Evolutionary conservation across 1,140 invertebrate species (phyloP), one percentile per base, ranked within the genome.

Genomic region (Drosophila neocordata): DNA sequence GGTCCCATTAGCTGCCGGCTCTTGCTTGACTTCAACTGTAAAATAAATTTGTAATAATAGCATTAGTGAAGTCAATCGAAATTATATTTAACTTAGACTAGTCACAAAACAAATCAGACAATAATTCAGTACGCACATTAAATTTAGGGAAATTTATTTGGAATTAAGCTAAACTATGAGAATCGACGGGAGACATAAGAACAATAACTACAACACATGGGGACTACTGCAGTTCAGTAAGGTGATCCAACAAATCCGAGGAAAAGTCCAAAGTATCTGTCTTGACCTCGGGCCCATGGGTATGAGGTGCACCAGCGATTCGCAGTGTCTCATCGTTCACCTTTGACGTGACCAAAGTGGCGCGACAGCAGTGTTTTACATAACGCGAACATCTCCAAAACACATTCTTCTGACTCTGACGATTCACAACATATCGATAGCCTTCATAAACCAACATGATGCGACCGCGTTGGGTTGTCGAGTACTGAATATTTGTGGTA

Each of bases 301-400:
- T 90, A 66, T 92, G 91, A 9, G 90, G 90, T 3, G 84, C 48
- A 12, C 90, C 91, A 7, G 91, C 69, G 1, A 90, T 79, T 0
- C 90, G 77, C 7, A 92, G 61, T 0, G 77, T 63, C 0, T 79
- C 82, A 56, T 89, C 84, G 37, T 77, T 74, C 3, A 79, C 44
- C 69, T 91, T 92, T 7, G 90, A 92, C 1, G 91, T 92, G 5
- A 91, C 91, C 18, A 91, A 55, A 0, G 91, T 91, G 18, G 91
- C 90, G 0, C 91, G 71, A 67, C 91, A 92, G 11, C 79, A 79
- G 60, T 84, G 89, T 62, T 91, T 91, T 11, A 92, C 91, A 60
- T 92, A 92, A 13, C 90, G 78, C 0, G 90, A 89, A 59, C 91
- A 92, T 1, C 91, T 69, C 91, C 91, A 92, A 62, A 92, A 92